Evolutionary conservation across 2,113 vertebrate species (phyloP), one percentile per base, ranked within the genome.

Genomic region (Prunella himalayana): DNA sequence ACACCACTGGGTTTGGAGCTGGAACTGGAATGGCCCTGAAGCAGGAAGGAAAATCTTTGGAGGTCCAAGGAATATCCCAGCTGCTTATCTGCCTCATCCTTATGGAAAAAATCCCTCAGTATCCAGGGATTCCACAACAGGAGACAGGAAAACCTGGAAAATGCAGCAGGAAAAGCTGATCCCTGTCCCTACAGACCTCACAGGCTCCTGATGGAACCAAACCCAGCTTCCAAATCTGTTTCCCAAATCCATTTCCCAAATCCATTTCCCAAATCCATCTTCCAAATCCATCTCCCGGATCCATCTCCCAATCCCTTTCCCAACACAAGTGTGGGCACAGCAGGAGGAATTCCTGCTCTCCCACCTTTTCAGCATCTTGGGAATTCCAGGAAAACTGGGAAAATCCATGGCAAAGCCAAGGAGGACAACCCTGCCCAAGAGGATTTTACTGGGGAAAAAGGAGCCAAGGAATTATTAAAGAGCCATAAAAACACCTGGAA

Each of bases 51-150:
- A 10, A 35, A 82, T 51, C 4, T 4, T 20, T 9, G n/a, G 53
- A 45, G 45, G 56, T 12, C 49, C 28, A 7, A 6, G 35, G 54
- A 7, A 24, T 19, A 61, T 53, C 76, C 83, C 61, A 4, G 60
- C 21, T 14, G 12, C 61, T 65, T 64, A 18, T 41, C 20, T 27
- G 25, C 22, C 70, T 71, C 14, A 0, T 28, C n/a, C 71, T 81
- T 39, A 49, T 27, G 41, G 61, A 23, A 56, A 56, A 80, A 42
- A 56, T 0, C 23, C 39, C 44, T 11, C 3, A 0, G 0, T 33
- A 76, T 19, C 61, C 87, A 47, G 60, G 31, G 45, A 45, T 68
- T 28, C n/a, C 1, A 2, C 11, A 19, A 6, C 8, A 24, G 63
- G 31, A 35, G 27, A 11, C 30, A 53, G 28, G 50, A 86, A 80